A percentile compares a stretch with the other conserved stretches of the same genome.
phyloP scores from a whole-genome alignment of 2,797 vertebrate species.

The Peromyscus eremicus region DNA sequence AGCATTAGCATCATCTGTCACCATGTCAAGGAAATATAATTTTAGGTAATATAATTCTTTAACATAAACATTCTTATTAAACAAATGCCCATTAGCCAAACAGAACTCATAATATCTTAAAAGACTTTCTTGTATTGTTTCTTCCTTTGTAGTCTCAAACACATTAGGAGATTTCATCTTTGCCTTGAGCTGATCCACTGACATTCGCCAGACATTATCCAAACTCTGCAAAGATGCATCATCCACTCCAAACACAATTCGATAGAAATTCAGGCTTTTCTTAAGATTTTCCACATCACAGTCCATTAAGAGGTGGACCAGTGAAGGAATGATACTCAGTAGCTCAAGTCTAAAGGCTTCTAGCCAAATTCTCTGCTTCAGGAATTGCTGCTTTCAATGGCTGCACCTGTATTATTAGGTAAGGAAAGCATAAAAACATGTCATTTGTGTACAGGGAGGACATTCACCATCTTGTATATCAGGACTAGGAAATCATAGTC shows the following conservation, averaged over 20 bases:
- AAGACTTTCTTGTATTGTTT: not conserved
- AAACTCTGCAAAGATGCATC: not conserved
- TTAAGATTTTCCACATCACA: not conserved
- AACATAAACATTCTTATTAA: not conserved
- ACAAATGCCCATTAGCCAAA: not conserved
- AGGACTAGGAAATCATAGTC: constrained; percentile 83
- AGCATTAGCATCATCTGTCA: not conserved
- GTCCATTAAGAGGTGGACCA: too few species aligned
- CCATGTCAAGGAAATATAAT: not conserved
- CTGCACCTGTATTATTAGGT: not conserved
- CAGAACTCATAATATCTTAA: not conserved
- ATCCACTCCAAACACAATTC: not conserved
- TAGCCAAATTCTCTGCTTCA: not conserved
- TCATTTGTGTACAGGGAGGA: constrained; percentile 80
- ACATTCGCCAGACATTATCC: not conserved
- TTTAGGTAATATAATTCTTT: not conserved
- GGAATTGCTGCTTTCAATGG: constrained; percentile 49
- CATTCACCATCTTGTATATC: constrained; percentile 74
- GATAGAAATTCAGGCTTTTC: not conserved
- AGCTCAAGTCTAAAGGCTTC: not conserved
- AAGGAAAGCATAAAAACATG: constrained; percentile 66
- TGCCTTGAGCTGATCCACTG: not conserved
- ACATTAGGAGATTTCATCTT: not conserved
- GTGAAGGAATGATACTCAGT: not conserved
- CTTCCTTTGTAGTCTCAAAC: not conserved